Conservation (phyloP, 2,888 invertebrate genomes). For the Athrips mouffetella region DNA sequence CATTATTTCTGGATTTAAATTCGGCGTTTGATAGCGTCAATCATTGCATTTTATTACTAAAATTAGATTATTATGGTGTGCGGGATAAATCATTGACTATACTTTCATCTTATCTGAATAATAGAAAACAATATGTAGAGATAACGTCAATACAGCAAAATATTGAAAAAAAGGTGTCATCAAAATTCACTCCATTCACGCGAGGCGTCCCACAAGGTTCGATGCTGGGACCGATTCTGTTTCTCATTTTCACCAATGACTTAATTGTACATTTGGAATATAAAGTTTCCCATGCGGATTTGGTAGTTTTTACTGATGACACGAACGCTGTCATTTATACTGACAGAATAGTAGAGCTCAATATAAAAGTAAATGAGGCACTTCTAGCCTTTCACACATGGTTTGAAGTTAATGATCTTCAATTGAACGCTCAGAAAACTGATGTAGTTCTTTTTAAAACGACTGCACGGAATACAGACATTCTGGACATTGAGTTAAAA, state of each 20-base stretch:
- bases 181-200: too few species aligned
- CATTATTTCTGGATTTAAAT: slow-evolving; percentile 4
- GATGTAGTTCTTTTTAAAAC: neutral
- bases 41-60: slow-evolving; percentile 4
- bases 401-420: neutral
- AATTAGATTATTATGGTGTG: neutral
- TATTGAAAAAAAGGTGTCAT: neutral
- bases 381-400: neutral
- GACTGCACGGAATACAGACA: neutral
- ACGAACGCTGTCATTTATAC: neutral
- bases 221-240: too few species aligned
- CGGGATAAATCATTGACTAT: neutral
- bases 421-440: neutral
- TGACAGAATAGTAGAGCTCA: neutral
- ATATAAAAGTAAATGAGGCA: neutral
- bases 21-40: slow-evolving; percentile 5
- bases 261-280: too few species aligned
- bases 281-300: neutral
- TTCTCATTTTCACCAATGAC: too few species aligned
- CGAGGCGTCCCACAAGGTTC: too few species aligned
- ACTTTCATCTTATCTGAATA: neutral
- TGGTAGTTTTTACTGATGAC: neutral
- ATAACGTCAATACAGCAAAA: neutral
- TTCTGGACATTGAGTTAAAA: neutral
- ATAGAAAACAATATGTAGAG: slow-evolving; percentile 4